Evolutionary conservation across 2,888 invertebrate species (phyloP), one percentile per base, ranked within the genome.

Genomic region (Axea sp.): DNA sequence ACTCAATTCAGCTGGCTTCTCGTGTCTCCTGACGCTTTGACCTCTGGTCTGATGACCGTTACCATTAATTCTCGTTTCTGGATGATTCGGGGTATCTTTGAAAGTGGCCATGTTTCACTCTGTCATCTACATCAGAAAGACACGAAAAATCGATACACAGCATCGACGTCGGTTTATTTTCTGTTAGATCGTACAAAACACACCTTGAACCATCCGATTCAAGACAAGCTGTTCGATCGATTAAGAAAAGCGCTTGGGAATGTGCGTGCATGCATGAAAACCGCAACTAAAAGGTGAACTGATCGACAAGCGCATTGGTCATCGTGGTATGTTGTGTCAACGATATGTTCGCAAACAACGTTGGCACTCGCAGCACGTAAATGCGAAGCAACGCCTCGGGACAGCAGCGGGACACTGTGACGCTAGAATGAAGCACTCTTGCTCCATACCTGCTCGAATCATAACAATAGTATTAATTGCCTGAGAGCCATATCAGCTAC

Each of bases 381-480:
- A 15, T 8, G 19, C 24, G 30, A 45, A 45, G 30, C 30, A 45
- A 73, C 73, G 74, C 71, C 76, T 77, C 77, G 78, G 73, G 65
- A 77, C 77, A 73, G 75, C 77, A 75, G 77, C 71, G 77, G 68
- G 43, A 75, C 53, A 69, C 76, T 81, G 77, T 77, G 74, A 73
- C 76, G 78, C 78, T 47, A 31, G 73, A 67, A 39, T 33, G 37
- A 41, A 31, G 24, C 37, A 37, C 62, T 67, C 60, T 60, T 67
- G 57, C 55, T 80, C 77, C 73, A 75, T 82, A 81, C 80, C 78
- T 78, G 78, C 75, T 75, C 73, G 79, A 81, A 86, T 86, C 84
- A 86, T 86, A 86, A 87, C 84, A 87, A 86, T 85, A 84, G 85
- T 85, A 85, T 82, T 85, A 85, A 86, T 86, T 85, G 82, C 82